phyloP scores from a whole-genome alignment of 2,113 vertebrate genomes.

The Oenanthe oenanthe region DNA sequence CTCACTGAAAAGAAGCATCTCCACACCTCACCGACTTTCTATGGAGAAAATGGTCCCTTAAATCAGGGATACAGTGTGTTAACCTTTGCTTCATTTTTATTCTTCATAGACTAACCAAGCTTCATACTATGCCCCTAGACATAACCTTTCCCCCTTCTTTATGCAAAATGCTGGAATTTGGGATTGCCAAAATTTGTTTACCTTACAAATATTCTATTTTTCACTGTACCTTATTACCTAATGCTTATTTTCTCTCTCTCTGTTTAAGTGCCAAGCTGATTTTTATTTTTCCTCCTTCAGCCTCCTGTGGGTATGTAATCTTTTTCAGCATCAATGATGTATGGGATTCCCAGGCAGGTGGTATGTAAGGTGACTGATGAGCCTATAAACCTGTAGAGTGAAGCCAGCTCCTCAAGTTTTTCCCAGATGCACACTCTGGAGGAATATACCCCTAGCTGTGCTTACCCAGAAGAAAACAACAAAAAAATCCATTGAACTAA shows the following conservation, averaged over 20 bases:
- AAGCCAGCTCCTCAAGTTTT: neutral
- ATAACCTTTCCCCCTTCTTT: neutral
- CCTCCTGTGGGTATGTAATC: neutral
- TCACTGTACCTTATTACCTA: neutral
- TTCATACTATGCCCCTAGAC: neutral
- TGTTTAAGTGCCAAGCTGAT: neutral
- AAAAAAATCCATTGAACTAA: neutral
- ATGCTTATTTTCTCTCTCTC: neutral
- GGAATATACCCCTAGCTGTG: neutral
- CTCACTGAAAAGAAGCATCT: neutral
- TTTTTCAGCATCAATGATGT: neutral
- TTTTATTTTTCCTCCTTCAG: neutral
- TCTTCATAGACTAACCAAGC: neutral
- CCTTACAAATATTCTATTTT: neutral
- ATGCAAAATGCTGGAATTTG: neutral
- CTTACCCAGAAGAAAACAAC: neutral
- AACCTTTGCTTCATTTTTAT: neutral
- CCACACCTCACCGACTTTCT: neutral
- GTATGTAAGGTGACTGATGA: neutral
- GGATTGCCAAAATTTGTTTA: neutral
- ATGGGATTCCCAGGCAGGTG: neutral
- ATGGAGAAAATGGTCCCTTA: neutral
- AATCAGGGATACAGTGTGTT: neutral
- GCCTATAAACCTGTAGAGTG: neutral
- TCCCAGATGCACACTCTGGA: neutral